Evolutionary conservation across 1,140 invertebrate genomes (phyloP).

Genomic region (Leptopilina clavipes): DNA sequence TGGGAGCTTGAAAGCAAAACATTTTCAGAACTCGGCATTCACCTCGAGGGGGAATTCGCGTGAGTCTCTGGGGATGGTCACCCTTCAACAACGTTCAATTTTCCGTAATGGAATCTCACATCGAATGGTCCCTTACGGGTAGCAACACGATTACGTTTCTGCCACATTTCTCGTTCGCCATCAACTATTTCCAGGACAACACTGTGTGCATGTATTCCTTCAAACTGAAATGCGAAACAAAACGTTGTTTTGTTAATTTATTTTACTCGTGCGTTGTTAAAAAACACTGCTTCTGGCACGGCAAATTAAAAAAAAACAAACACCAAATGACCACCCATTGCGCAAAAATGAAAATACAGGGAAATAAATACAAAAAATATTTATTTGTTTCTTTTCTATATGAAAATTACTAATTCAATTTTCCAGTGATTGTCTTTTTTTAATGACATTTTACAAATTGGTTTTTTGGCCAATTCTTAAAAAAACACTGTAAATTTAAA

Average conservation of each 20-base stretch:
- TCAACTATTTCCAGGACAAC: conserved; percentile 49
- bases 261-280: neutral
- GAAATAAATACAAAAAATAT: too few relatives aligned
- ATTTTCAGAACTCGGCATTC: conserved; percentile 39
- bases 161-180: conserved; percentile 47
- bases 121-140: conserved; percentile 54
- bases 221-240: neutral
- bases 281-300: neutral
- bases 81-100: conserved; percentile 54
- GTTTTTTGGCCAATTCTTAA: too few relatives aligned
- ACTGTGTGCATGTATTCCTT: neutral
- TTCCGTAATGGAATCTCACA: conserved; percentile 56
- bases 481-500: too few relatives aligned
- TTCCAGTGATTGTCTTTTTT: too few relatives aligned
- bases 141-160: conserved; percentile 52
- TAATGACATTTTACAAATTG: too few relatives aligned
- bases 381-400: too few relatives aligned
- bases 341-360: too few relatives aligned
- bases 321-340: too few relatives aligned
- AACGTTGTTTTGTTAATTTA: conserved; percentile 18
- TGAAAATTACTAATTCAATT: too few relatives aligned
- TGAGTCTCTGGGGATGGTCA: conserved; percentile 45
- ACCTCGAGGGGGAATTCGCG: conserved; percentile 29
- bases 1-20: conserved; percentile 36
- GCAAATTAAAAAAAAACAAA: neutral